Evolutionary conservation across 2,888 invertebrate genomes (phyloP), one percentile per base, ranked within the genome.

Genomic region (Reticulitermes lucifugus): DNA sequence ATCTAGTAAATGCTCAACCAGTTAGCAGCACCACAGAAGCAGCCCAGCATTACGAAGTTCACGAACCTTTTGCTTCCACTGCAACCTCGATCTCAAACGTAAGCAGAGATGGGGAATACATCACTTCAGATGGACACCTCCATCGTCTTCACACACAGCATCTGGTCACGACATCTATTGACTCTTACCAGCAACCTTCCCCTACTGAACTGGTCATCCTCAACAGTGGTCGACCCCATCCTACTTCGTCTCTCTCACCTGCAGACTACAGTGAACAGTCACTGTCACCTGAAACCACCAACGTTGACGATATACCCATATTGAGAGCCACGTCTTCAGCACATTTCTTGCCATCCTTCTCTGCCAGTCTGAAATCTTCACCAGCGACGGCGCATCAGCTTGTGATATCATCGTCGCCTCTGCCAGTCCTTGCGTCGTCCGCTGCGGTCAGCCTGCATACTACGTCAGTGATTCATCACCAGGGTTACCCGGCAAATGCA

Each of bases 401-500:
- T 25, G 22, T 59, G 9, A 80, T 29, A 6, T 60, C 80, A 60
- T 22, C 55, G 14, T 55, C 79, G 10, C 22, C 80, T 18, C 29
- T 80, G 18, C 59, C 35, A 22, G 6, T 35, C 41, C 18, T 60
- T n/a, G n/a, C 59, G 25, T 71, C 83, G 51, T 25, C 83, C 35
- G 18, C 73, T 10, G 73, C 73, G 3, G 70, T 5, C 70, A 79
- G 46, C 3, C 22, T 82, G 21, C 41, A 83, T 22, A 14, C 51
- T 46, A 51, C 89, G 71, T 89, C 89, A 43, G 90, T 89, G 86
- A 77, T 84, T 71, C 71, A 84, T 21, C 86, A 82, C 29, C 82
- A 83, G 29, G 60, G 84, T 6, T 85, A 83, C 43, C 83, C 77
- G 25, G 59, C 73, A 70, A 80, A 71, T 82, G 60, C 55, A 12